These are phyloP conservation scores for Agrotis ipsilon DNA, from an alignment of 2,888 invertebrate genomes.

Conservation along the genomic window DNA sequence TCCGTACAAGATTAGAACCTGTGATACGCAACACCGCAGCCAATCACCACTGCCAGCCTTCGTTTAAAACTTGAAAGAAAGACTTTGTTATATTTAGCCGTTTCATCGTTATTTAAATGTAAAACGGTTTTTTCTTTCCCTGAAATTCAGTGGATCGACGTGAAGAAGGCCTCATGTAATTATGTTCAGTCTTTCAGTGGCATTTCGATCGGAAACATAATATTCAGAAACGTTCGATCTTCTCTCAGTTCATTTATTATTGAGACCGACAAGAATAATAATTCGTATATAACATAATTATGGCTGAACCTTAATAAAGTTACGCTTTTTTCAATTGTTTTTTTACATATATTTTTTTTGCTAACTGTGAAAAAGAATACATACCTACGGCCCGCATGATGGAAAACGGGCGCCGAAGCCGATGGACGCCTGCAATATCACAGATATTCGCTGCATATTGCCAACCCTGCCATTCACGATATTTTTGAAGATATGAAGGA, in stretches of 20 bases:
- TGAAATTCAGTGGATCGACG: slow-evolving; percentile 22
- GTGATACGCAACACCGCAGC: too few relatives aligned
- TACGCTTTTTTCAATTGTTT: too few relatives aligned
- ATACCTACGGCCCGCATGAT: too few relatives aligned
- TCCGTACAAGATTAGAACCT: too few relatives aligned
- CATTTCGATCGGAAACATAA: slow-evolving; percentile 9
- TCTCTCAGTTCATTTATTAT: slow-evolving; percentile 29
- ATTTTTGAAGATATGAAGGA: too few relatives aligned
- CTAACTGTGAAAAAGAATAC: not conserved
- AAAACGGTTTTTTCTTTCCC: slow-evolving; percentile 23
- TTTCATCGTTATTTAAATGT: slow-evolving; percentile 17
- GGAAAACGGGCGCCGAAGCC: too few relatives aligned
- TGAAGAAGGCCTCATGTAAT: slow-evolving; percentile 33
- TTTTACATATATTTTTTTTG: slow-evolving; percentile 2
- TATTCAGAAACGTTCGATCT: slow-evolving; percentile 33
- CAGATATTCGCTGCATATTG: too few relatives aligned
- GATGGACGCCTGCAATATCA: too few relatives aligned
- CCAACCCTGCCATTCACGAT: too few relatives aligned
- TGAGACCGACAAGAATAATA: slow-evolving; percentile 7
- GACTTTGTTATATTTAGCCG: not conserved
- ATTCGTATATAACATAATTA: too few relatives aligned
- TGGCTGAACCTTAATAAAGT: too few relatives aligned
- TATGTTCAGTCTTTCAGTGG: slow-evolving; percentile 4
- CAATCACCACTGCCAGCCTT: too few relatives aligned
- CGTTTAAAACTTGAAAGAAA: slow-evolving; percentile 4